Percentiles rank a stretch among this genome's conserved stretches.
These are phyloP conservation scores for Gracilinanus agilis DNA, from an alignment of 2,113 vertebrate species.

Conservation along the genomic window DNA sequence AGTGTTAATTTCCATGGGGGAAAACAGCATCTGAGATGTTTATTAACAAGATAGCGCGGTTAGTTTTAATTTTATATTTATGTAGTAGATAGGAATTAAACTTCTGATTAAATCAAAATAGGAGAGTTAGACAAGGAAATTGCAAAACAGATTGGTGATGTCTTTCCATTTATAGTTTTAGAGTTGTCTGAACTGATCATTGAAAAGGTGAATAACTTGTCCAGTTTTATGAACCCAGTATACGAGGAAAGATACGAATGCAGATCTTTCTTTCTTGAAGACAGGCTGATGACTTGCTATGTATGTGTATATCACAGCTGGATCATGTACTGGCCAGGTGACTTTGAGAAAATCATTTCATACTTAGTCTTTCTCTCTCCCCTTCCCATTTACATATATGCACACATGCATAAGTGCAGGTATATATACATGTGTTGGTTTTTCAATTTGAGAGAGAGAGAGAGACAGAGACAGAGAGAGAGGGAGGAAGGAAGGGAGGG, in stretches of 20 bases:
- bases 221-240: too few species aligned
- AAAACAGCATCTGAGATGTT: neutral
- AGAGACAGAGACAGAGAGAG: too few species aligned
- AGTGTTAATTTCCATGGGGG: neutral
- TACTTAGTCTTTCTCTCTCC: neutral
- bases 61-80: neutral
- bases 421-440: neutral
- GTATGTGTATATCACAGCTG: neutral
- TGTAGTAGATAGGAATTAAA: neutral
- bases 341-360: neutral
- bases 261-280: too few species aligned
- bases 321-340: too few species aligned
- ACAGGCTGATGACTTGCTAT: neutral
- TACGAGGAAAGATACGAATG: rapidly evolving
- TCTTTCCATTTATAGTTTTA: too few species aligned
- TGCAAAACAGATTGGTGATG: neutral
- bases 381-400: neutral
- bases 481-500: too few species aligned
- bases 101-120: neutral
- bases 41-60: neutral
- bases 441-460: neutral
- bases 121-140: neutral
- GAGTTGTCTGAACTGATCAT: too few species aligned
- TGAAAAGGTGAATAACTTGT: too few species aligned
- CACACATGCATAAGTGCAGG: rapidly evolving